These are phyloP conservation scores for Tylochromis polylepis DNA, from an alignment of 2,113 vertebrate species.

Conservation along the genomic window DNA sequence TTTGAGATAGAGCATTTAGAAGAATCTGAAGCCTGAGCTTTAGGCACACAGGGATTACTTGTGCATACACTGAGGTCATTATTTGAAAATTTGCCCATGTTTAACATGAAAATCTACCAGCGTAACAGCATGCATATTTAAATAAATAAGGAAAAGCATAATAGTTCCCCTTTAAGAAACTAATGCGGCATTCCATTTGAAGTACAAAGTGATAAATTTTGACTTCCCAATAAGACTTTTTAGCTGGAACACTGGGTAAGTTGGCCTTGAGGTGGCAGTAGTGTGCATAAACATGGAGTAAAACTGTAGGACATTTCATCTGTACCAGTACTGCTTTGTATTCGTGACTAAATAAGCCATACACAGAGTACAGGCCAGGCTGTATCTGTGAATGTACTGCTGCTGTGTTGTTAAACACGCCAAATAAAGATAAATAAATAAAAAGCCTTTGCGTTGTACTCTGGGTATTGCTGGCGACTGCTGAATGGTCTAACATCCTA, in stretches of 20 bases:
- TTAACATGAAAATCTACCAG: not conserved
- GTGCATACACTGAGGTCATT: not conserved
- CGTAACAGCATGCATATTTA: not conserved
- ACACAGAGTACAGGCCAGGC: not conserved
- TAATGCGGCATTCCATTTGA: not conserved
- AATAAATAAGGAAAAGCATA: not conserved
- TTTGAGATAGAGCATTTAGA: not conserved
- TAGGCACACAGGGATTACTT: not conserved
- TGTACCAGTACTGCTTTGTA: not conserved
- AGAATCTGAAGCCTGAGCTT: not conserved
- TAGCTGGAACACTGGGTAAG: not conserved
- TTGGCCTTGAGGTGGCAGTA: not conserved
- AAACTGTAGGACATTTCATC: not conserved
- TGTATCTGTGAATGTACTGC: not conserved
- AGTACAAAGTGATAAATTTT: not conserved
- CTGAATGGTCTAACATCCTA: not conserved
- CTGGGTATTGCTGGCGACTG: not conserved
- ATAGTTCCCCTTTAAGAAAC: not conserved
- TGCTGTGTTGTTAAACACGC: not conserved
- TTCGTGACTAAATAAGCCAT: not conserved
- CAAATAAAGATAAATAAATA: not conserved
- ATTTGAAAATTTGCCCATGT: not conserved
- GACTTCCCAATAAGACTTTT: not conserved
- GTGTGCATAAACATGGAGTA: not conserved
- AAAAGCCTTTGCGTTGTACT: not conserved